phyloP scores from a whole-genome alignment of 1,140 invertebrate genomes.

The Hormaphis cornu region DNA sequence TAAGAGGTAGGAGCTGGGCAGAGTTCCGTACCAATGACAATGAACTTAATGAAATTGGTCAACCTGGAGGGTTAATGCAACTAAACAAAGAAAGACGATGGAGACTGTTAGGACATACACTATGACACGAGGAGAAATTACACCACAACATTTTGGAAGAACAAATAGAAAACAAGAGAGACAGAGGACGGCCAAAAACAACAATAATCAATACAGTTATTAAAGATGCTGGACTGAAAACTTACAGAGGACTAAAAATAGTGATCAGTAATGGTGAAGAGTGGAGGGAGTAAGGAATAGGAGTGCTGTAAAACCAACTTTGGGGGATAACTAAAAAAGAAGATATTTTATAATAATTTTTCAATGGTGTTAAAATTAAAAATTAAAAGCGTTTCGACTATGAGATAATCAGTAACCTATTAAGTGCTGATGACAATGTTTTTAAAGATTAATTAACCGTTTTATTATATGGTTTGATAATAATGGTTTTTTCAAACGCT shows the following conservation, averaged over 20 bases:
- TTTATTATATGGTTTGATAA: too few relatives aligned
- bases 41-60: background rate
- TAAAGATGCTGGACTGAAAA: background rate
- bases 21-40: background rate
- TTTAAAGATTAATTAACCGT: too few relatives aligned
- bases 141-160: background rate
- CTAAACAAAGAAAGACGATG: background rate
- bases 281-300: background rate
- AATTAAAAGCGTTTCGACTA: too few relatives aligned
- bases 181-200: background rate
- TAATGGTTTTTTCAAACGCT: too few relatives aligned
- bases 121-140: background rate
- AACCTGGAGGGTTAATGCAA: background rate
- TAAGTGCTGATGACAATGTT: too few relatives aligned
- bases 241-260: background rate
- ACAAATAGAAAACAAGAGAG: background rate
- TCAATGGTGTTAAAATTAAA: too few relatives aligned
- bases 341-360: background rate
- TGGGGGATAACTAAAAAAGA: background rate
- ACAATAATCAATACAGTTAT: background rate
- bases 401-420: too few relatives aligned
- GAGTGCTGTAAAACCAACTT: background rate
- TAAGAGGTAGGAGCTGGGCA: background rate
- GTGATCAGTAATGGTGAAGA: background rate
- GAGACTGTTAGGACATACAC: background rate